Evolutionary conservation across 2,797 vertebrate genomes (phyloP).

Genomic region (Siniperca undulata): DNA sequence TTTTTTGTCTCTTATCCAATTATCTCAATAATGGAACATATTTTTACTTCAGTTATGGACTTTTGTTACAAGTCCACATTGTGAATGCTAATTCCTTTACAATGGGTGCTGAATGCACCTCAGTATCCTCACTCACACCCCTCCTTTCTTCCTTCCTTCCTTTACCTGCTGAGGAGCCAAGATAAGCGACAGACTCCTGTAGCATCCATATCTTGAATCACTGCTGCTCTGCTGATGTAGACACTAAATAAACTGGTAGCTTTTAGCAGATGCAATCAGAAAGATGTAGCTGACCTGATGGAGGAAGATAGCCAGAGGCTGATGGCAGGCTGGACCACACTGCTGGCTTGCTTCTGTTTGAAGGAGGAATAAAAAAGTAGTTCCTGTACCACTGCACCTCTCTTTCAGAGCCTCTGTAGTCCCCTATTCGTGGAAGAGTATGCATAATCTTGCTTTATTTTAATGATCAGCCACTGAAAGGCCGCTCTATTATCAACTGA

Average conservation of each 20-base stretch:
- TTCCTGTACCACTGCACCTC: conserved; percentile 23
- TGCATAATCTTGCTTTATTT: conserved; percentile 25
- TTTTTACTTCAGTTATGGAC: conserved; percentile 58
- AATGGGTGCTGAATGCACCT: conserved; percentile 24
- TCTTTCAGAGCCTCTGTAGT: conserved; percentile 11
- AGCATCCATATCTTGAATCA: conserved; percentile 76
- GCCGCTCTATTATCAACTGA: neutral
- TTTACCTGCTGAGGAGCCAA: conserved; percentile 49
- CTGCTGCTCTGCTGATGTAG: conserved; percentile 78
- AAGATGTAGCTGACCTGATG: conserved; percentile 78
- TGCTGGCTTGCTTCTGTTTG: conserved; percentile 47
- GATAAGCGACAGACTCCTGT: conserved; percentile 71
- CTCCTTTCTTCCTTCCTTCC: conserved; percentile 29
- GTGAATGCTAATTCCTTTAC: conserved; percentile 62
- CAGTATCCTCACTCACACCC: conserved; percentile 26
- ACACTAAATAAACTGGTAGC: conserved; percentile 80
- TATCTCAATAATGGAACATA: conserved; percentile 65
- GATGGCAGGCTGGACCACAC: conserved; percentile 58
- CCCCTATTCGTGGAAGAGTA: neutral
- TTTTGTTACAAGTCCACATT: conserved; percentile 32
- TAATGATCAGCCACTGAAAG: conserved; percentile 1
- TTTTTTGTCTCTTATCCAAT: conserved; percentile 58
- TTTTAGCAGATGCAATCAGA: conserved; percentile 84
- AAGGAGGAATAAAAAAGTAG: conserved; percentile 40
- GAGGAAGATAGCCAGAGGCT: conserved; percentile 66